phyloP scores from a whole-genome alignment of 1,140 invertebrate genomes.

The Drosophila simulans region DNA sequence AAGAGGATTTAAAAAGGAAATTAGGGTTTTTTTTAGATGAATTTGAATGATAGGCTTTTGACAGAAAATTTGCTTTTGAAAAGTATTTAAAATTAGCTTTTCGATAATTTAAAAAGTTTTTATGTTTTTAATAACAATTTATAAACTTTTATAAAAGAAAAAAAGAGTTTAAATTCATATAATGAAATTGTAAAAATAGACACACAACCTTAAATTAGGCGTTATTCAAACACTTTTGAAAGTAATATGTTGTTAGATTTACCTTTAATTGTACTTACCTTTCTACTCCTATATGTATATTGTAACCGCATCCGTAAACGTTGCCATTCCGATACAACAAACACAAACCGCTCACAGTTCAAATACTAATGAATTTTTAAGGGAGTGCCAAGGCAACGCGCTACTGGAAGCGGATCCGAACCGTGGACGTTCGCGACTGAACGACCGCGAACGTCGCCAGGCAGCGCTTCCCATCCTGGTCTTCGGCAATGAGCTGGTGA shows the following conservation, averaged over 20 bases:
- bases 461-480: constrained; percentile 95
- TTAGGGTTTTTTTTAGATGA: too few relatives aligned
- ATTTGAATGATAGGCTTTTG: too few relatives aligned
- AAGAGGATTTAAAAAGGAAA: too few relatives aligned
- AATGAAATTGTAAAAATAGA: too few relatives aligned
- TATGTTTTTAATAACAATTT: too few relatives aligned
- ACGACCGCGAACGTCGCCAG: constrained; percentile 95
- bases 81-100: too few relatives aligned
- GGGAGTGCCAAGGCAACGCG: constrained; percentile 88
- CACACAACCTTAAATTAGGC: too few relatives aligned
- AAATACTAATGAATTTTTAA: constrained; percentile 91
- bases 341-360: constrained; percentile 86
- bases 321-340: constrained; percentile 37
- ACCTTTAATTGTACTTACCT: constrained; percentile 37
- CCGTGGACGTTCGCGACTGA: constrained; percentile 88
- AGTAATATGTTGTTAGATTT: constrained; percentile 20
- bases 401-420: constrained; percentile 86
- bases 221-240: background rate
- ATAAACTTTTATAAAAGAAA: too few relatives aligned
- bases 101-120: too few relatives aligned
- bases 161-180: too few relatives aligned
- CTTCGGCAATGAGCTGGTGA: constrained; percentile 94
- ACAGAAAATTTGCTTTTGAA: too few relatives aligned
- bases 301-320: constrained; percentile 67
- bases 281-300: constrained; percentile 58